These are phyloP conservation scores for Teleogryllus occipitalis DNA, from an alignment of 1,140 invertebrate genomes.

Conservation along the genomic window DNA sequence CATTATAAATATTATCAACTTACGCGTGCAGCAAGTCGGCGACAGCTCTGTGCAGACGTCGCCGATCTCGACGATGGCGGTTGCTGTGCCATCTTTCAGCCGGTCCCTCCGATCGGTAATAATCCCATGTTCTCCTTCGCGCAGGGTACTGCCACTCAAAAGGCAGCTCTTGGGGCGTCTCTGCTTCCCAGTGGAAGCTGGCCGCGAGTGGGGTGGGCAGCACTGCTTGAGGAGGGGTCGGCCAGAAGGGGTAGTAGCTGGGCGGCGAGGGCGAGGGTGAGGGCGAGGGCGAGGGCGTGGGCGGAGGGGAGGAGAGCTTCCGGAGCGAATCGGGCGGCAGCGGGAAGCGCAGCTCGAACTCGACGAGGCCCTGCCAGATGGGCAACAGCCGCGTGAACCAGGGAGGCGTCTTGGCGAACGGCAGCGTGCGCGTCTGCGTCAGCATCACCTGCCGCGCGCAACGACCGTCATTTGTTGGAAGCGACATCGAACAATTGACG, in stretches of 20 bases:
- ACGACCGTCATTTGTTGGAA: no score
- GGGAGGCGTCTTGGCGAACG: background rate
- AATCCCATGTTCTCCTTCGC: background rate
- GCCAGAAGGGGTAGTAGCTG: background rate
- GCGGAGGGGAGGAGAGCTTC: background rate
- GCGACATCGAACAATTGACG: no score
- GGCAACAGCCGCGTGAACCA: background rate
- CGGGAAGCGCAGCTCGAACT: background rate
- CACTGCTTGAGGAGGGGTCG: background rate
- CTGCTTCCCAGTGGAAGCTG: background rate
- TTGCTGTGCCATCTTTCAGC: background rate
- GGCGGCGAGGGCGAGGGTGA: no score
- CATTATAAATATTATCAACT: background rate
- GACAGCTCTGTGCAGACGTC: background rate
- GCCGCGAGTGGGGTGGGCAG: background rate
- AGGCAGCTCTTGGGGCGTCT: background rate
- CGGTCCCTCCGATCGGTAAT: background rate
- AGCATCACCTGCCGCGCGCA: background rate
- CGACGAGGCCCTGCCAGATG: background rate
- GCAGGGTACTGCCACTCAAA: background rate
- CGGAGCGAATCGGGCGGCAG: background rate
- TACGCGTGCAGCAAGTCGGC: background rate
- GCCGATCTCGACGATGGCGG: background rate
- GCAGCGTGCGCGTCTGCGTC: background rate
- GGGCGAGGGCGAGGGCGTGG: no score